Base-by-base conservation (phyloP, 2,113 vertebrate species). In the Meleagris gallopavo region DNA sequence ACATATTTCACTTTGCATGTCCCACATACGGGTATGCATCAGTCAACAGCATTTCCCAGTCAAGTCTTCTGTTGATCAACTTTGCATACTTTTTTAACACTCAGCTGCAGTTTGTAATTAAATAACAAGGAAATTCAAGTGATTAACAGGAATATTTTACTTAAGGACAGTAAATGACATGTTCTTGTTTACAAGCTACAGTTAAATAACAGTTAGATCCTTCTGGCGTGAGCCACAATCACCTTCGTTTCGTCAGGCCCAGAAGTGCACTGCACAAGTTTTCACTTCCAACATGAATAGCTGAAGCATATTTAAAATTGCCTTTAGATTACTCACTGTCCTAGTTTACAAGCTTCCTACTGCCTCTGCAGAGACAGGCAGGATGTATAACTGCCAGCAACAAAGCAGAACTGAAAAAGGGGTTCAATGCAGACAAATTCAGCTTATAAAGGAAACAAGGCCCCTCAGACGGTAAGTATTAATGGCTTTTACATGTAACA, bases 71-170 rank as follows among this genome's bases (percentile, higher is more conserved):
- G 32, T 11, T 88, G 60, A 95, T 2, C 20, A 83, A 86, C 30
- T 74, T 9, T 4, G 5, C 29, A 48, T 14, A 32, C 48, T 21
- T 90, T 86, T 86, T 55, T 66, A 89, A 86, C 46, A 32, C 32
- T 86, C 65, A 71, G 38, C 64, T 84, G 52, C 41, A 48, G 61
- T 65, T 75, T 52, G 40, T 61, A 96, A 93, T 82, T 89, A 93
- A 78, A 66, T 38, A 75, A 92, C 13, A 19, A 30, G 55, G 40
- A 84, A 93, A 89, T 30, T 27, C 71, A 87, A 82, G 71, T 67
- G 65, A 76, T 61, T 10, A 79, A 79, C 45, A 84, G 45, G 65
- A 95, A 50, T 90, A 91, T 45, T 82, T 92, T 70, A 64, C 9
- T 32, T 16, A 34, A 90, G 41, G 13, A 64, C 65, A 45, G 41